Evolutionary conservation across 2,888 invertebrate genomes (phyloP).

Genomic region (Luperina nickerlii): DNA sequence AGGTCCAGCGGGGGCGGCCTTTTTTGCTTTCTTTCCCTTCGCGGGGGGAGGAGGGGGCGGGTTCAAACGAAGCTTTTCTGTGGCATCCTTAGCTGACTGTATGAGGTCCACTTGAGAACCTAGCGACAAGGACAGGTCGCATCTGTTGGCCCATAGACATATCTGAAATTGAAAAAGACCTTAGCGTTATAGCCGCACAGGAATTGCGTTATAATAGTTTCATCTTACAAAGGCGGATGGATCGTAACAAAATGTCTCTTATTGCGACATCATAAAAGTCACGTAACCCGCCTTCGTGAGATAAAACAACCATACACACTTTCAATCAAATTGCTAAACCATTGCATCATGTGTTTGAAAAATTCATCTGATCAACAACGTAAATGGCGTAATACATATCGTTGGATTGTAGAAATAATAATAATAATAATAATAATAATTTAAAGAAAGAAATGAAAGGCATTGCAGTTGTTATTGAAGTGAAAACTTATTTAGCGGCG

Average conservation of each 20-base stretch:
- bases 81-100: slow-evolving; percentile 30
- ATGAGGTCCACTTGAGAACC: slow-evolving; percentile 90
- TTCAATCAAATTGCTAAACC: no score
- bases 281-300: no score
- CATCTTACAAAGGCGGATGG: no score
- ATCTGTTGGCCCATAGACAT: slow-evolving; percentile 98
- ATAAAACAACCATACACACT: no score
- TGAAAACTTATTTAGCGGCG: no score
- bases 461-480: neutral
- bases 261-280: no score
- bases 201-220: no score
- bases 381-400: neutral
- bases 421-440: no score
- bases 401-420: neutral
- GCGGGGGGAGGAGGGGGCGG: slow-evolving; percentile 5
- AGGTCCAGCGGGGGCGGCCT: slow-evolving; percentile 86
- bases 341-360: neutral
- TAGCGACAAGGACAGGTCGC: slow-evolving; percentile 96
- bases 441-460: no score
- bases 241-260: no score
- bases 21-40: slow-evolving; percentile 2
- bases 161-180: slow-evolving; percentile 83
- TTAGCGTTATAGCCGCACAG: no score
- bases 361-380: neutral
- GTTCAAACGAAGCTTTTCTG: slow-evolving; percentile 23